A percentile compares a stretch with the other conserved stretches of the same genome.
phyloP scores from a whole-genome alignment of 1,140 invertebrate species.

The Mercenaria mercenaria region DNA sequence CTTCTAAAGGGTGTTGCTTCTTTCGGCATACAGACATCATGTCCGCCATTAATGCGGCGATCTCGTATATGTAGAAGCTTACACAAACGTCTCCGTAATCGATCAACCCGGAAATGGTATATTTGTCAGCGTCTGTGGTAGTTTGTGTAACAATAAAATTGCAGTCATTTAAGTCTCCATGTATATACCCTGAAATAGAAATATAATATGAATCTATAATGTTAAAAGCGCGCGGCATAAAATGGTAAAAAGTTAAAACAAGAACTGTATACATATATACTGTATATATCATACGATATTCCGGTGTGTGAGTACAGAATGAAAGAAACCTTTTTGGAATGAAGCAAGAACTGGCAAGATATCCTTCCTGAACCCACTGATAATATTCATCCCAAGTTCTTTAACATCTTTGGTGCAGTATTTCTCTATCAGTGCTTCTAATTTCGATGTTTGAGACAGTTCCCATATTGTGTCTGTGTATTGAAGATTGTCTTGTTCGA shows the following conservation, averaged over 20 bases:
- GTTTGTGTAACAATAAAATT: conserved; percentile 36
- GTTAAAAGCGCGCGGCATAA: not conserved
- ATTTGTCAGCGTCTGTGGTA: not conserved
- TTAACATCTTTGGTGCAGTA: not conserved
- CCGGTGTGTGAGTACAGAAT: not conserved
- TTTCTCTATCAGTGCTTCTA: not conserved
- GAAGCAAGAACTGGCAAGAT: not conserved
- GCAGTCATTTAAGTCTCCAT: conserved; percentile 59
- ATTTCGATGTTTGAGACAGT: not conserved
- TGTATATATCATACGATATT: not conserved
- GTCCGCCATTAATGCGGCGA: conserved; percentile 42
- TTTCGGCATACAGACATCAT: conserved; percentile 32
- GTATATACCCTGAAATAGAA: conserved; percentile 45
- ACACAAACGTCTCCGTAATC: conserved; percentile 59
- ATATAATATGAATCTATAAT: not conserved
- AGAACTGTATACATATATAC: not conserved
- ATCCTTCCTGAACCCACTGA: not conserved
- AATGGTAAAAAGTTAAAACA: too few species aligned
- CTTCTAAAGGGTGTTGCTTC: not conserved
- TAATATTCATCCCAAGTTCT: not conserved
- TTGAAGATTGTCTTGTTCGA: not conserved
- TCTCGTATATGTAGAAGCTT: conserved; percentile 46
- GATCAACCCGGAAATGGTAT: conserved; percentile 35
- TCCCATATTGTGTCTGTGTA: conserved; percentile 36
- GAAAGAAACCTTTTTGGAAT: conserved; percentile 50